A percentile compares a stretch with the other conserved stretches of the same genome.
These are phyloP conservation scores for Drosophila rubida DNA, from an alignment of 2,888 invertebrate species.

Conservation along the genomic window DNA sequence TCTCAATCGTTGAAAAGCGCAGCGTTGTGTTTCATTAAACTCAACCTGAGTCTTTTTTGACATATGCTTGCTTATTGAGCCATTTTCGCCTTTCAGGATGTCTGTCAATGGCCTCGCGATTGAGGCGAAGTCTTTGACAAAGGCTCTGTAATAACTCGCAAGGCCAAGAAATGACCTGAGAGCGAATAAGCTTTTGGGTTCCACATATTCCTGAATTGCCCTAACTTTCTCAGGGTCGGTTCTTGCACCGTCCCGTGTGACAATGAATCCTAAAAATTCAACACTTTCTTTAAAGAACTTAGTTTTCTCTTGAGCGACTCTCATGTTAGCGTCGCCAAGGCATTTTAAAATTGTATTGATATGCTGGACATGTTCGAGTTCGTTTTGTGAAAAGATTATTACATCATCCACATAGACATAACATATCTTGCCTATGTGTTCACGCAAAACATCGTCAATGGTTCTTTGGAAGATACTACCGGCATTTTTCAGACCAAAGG, in stretches of 20 bases:
- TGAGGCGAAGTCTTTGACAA: conserved; percentile 1
- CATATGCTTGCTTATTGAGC: background rate
- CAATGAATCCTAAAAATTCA: background rate
- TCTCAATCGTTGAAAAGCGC: background rate
- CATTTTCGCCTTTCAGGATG: conserved; percentile 4
- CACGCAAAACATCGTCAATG: conserved; percentile 1
- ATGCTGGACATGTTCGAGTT: background rate
- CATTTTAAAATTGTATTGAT: background rate
- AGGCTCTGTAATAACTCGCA: conserved; percentile 1
- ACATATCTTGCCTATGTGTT: background rate
- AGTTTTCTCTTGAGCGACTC: background rate
- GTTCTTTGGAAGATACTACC: conserved; percentile 10
- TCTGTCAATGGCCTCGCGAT: conserved; percentile 5
- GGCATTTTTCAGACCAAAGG: conserved; percentile 4
- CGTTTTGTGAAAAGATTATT: conserved; percentile 6
- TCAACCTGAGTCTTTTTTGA: background rate
- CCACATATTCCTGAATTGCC: background rate
- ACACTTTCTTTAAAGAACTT: conserved; percentile 2
- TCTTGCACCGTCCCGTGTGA: background rate
- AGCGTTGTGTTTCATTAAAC: background rate
- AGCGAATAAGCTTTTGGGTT: background rate
- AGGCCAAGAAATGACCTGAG: conserved; percentile 2
- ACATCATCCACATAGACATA: conserved; percentile 8
- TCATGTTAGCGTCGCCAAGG: background rate
- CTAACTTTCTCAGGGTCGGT: background rate